Percentiles rank a stretch among this genome's conserved stretches.
These are phyloP conservation scores for Andrena fulva DNA, from an alignment of 2,888 invertebrate species.

Conservation along the genomic window DNA sequence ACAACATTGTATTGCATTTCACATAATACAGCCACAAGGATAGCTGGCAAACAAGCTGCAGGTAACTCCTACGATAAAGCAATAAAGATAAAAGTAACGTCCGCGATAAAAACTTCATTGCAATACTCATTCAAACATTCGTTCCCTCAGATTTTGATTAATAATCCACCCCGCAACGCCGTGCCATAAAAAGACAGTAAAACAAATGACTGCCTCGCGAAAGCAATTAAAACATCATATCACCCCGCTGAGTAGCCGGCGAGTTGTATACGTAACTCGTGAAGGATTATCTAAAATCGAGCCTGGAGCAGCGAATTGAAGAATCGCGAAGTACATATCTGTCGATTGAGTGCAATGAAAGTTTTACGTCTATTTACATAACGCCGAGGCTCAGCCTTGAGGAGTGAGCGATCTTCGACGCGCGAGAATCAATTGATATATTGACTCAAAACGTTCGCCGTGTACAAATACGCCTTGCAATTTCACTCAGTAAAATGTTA, in stretches of 20 bases:
- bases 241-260: neutral
- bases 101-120: conserved; percentile 19
- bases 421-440: conserved; percentile 27
- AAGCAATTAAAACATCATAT: conserved; percentile 48
- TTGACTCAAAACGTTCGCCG: conserved; percentile 37
- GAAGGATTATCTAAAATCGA: conserved; percentile 47
- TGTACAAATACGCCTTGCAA: conserved; percentile 9
- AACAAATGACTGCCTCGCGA: conserved; percentile 40
- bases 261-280: conserved; percentile 4
- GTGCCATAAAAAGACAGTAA: conserved; percentile 9
- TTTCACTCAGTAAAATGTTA: neutral
- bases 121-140: conserved; percentile 15
- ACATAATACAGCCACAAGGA: no score
- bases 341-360: conserved; percentile 42
- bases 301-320: conserved; percentile 19
- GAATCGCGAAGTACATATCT: conserved; percentile 21
- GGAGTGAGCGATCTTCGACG: conserved; percentile 62
- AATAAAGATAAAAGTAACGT: neutral
- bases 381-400: conserved; percentile 63
- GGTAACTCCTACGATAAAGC: neutral
- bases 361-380: conserved; percentile 57
- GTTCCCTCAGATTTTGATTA: conserved; percentile 23
- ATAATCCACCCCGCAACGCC: conserved; percentile 26
- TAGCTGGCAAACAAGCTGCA: neutral
- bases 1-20: no score